phyloP scores from a whole-genome alignment of 2,113 vertebrate species.

The Lepidothrix coronata region DNA sequence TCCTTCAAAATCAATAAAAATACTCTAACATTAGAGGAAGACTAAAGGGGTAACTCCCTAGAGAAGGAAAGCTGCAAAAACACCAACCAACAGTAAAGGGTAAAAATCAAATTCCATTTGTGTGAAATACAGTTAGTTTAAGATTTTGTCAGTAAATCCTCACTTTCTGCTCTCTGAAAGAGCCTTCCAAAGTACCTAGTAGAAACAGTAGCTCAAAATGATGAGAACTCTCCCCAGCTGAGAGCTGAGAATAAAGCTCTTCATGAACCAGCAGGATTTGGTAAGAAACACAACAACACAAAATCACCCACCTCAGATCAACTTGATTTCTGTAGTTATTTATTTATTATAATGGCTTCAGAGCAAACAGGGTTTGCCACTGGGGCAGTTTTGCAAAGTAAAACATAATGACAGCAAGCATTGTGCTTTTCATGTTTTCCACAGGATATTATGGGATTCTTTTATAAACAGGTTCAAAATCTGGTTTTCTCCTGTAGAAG shows the following conservation, averaged over 20 bases:
- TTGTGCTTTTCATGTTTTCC: neutral
- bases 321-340: neutral
- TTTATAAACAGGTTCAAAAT: neutral
- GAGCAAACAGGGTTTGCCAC: neutral
- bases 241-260: neutral
- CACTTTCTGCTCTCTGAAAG: neutral
- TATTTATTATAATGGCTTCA: neutral
- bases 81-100: neutral
- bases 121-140: neutral
- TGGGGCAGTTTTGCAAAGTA: neutral
- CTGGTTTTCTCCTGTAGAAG: neutral
- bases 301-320: neutral
- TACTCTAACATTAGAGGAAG: neutral
- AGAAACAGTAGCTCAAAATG: neutral
- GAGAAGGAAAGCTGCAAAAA: neutral
- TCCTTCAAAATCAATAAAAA: neutral
- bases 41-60: neutral
- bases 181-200: neutral
- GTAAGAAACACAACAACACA: neutral
- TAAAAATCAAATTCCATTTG: neutral
- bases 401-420: neutral
- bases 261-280: neutral
- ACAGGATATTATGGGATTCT: neutral
- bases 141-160: neutral
- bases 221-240: neutral